Conservation (phyloP, 2,888 invertebrate genomes). For the Drosophila neonasuta region DNA sequence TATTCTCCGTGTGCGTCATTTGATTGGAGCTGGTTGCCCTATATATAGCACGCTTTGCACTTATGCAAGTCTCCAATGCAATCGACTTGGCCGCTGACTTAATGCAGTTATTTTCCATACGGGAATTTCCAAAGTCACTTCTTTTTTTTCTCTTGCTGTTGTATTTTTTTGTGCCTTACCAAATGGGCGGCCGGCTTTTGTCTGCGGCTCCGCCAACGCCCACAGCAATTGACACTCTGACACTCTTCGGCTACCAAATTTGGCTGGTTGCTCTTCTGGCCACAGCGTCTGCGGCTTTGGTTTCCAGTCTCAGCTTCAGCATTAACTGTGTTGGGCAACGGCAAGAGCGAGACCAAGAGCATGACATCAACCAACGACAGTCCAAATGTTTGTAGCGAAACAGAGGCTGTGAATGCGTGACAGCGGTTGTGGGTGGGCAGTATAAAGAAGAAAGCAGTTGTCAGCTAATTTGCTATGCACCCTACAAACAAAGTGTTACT, state of each 20-base stretch:
- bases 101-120: slow-evolving; percentile 47
- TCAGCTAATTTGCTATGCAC: slow-evolving; percentile 30
- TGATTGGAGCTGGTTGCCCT: slow-evolving; percentile 14
- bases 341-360: slow-evolving; percentile 13
- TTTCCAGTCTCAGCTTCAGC: slow-evolving; percentile 14
- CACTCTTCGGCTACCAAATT: slow-evolving; percentile 42
- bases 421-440: slow-evolving; percentile 21
- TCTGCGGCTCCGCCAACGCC: slow-evolving; percentile 38
- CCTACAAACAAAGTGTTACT: neutral
- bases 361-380: slow-evolving; percentile 54
- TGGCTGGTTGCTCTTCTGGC: slow-evolving; percentile 27
- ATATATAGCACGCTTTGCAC: slow-evolving; percentile 43
- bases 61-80: slow-evolving; percentile 51
- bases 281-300: slow-evolving; percentile 8
- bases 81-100: slow-evolving; percentile 27
- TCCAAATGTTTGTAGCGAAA: slow-evolving; percentile 12
- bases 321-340: slow-evolving; percentile 27
- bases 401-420: slow-evolving; percentile 1
- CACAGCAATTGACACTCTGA: slow-evolving; percentile 12
- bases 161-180: neutral
- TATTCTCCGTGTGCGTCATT: slow-evolving; percentile 47
- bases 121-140: slow-evolving; percentile 25
- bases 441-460: slow-evolving; percentile 41
- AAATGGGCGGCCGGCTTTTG: slow-evolving; percentile 34
- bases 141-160: neutral